A percentile compares a stretch with the other conserved stretches of the same genome.
These are phyloP conservation scores for Caenorhabditis becei DNA, from an alignment of 2,888 invertebrate species.

Conservation along the genomic window DNA sequence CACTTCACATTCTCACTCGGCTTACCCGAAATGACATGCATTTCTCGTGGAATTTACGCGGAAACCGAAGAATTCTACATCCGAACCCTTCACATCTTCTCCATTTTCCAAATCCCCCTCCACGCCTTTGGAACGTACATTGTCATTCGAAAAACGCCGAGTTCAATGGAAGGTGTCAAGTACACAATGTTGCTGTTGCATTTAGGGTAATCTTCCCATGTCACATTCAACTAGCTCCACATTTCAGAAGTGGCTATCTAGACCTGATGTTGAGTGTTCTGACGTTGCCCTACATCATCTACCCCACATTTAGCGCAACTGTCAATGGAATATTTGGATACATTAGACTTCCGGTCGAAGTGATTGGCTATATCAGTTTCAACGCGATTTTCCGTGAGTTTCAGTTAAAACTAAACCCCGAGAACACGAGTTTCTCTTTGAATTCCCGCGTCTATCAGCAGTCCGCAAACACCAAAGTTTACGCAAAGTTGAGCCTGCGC, in stretches of 20 bases:
- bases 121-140: background rate
- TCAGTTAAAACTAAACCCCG: too few relatives aligned
- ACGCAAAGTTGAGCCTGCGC: too few relatives aligned
- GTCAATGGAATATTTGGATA: too few relatives aligned
- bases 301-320: too few relatives aligned
- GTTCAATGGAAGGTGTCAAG: background rate
- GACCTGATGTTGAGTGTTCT: background rate
- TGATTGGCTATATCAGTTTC: too few relatives aligned
- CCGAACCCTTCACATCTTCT: background rate
- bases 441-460: too few relatives aligned
- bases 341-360: too few relatives aligned
- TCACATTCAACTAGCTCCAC: too few relatives aligned
- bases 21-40: background rate
- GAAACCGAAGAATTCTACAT: constrained; percentile 6
- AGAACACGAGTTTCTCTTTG: too few relatives aligned
- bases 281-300: background rate
- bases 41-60: background rate
- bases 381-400: too few relatives aligned
- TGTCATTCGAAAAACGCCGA: background rate
- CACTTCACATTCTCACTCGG: too few relatives aligned
- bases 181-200: constrained; percentile 9
- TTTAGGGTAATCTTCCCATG: background rate
- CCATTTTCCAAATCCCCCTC: constrained; percentile 3
- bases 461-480: too few relatives aligned
- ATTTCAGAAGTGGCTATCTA: background rate